Evolutionary conservation across 2,113 vertebrate genomes (phyloP).

Genomic region (Sorex fumeus): DNA sequence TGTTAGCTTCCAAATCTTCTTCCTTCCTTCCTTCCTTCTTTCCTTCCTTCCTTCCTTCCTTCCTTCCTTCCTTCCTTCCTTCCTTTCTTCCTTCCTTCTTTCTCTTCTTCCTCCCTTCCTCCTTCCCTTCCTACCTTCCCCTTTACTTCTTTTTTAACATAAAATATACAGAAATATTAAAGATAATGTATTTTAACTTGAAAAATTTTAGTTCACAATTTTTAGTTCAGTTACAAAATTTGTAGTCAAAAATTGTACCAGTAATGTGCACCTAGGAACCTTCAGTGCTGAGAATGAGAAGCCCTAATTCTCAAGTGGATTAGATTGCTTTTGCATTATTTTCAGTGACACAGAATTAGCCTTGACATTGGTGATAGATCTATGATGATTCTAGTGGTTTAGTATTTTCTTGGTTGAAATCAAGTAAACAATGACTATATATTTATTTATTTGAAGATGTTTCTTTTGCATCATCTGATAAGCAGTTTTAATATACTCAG

Average conservation of each 20-base stretch:
- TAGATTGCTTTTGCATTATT: background rate
- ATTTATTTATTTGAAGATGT: background rate
- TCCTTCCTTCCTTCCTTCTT: no score
- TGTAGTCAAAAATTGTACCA: background rate
- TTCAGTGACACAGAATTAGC: background rate
- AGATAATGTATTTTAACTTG: background rate
- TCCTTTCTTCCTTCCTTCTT: background rate
- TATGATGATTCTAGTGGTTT: background rate
- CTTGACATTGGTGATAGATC: background rate
- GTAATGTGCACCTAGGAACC: background rate
- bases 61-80: no score
- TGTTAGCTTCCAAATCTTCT: background rate
- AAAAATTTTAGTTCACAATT: no score
- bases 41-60: no score
- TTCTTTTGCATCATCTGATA: background rate
- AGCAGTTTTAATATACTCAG: background rate
- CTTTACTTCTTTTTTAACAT: background rate
- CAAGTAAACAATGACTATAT: background rate
- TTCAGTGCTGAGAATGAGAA: constrained; percentile 2
- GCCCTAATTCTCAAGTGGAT: background rate
- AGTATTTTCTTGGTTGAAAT: constrained; percentile 15
- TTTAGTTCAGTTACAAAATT: background rate
- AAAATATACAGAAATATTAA: background rate
- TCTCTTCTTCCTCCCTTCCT: no score
- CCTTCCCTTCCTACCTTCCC: no score